Conservation (phyloP, 2,888 invertebrate genomes). For the Eilema sororculum region DNA sequence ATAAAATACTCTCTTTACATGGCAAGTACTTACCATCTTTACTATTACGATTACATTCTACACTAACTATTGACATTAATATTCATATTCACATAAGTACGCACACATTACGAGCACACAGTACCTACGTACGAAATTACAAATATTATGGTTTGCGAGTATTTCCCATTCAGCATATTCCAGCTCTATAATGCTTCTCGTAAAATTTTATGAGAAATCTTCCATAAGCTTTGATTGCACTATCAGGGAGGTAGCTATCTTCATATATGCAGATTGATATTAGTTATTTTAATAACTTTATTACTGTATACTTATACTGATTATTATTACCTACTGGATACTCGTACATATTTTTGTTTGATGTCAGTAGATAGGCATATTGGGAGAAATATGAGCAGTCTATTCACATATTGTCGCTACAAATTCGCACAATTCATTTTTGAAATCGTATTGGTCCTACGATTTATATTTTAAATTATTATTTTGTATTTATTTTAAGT, state of each 20-base stretch:
- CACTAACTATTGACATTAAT: constrained; percentile 47
- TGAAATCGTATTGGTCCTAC: constrained; percentile 24
- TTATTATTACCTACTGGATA: too few relatives aligned
- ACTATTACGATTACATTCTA: not conserved
- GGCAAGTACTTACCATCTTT: not conserved
- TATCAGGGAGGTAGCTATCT: constrained; percentile 58
- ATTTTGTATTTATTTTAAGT: constrained; percentile 15
- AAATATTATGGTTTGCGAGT: constrained; percentile 64
- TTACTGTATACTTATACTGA: constrained; percentile 13
- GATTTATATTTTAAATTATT: not conserved
- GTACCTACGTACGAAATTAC: constrained; percentile 58
- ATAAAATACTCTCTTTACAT: not conserved
- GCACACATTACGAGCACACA: constrained; percentile 49
- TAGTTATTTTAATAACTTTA: constrained; percentile 37
- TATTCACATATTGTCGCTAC: not conserved
- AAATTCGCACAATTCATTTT: not conserved
- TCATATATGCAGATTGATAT: constrained; percentile 40
- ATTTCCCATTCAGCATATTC: constrained; percentile 66
- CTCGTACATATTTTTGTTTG: not conserved
- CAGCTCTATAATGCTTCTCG: constrained; percentile 68
- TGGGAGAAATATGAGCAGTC: too few relatives aligned
- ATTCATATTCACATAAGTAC: constrained; percentile 56
- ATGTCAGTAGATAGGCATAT: not conserved
- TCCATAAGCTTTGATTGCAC: constrained; percentile 71
- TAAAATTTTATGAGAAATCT: constrained; percentile 79